phyloP scores from a whole-genome alignment of 2,797 vertebrate genomes.

The Hafferia zeledoni region DNA sequence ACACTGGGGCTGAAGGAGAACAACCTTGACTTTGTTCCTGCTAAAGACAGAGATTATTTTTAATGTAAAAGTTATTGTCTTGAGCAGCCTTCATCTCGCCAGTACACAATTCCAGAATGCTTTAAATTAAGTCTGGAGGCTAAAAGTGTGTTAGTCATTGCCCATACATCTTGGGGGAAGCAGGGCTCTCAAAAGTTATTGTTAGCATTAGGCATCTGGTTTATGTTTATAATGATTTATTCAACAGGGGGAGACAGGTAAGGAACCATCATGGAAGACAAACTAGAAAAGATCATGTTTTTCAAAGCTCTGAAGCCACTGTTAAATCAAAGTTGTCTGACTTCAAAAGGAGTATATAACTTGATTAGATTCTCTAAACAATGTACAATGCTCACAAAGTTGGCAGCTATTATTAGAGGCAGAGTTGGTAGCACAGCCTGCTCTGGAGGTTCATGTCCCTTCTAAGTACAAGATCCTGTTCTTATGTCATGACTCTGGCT shows the following conservation, averaged over 20 bases:
- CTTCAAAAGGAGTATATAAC: conserved; percentile 52
- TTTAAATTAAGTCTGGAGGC: conserved; percentile 63
- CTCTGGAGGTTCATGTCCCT: conserved; percentile 11
- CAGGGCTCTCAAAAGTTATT: conserved; percentile 46
- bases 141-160: conserved; percentile 63
- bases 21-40: conserved; percentile 42
- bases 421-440: conserved; percentile 31
- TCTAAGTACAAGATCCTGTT: background rate
- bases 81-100: conserved; percentile 52
- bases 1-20: background rate
- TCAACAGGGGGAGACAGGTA: conserved; percentile 64
- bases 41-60: conserved; percentile 45
- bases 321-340: conserved; percentile 53
- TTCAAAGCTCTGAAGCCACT: conserved; percentile 63
- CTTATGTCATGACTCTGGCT: background rate
- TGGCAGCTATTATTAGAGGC: conserved; percentile 22
- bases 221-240: conserved; percentile 69
- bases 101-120: conserved; percentile 46
- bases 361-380: conserved; percentile 38
- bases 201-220: conserved; percentile 67
- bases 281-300: conserved; percentile 52
- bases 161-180: conserved; percentile 28
- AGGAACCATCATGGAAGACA: conserved; percentile 52
- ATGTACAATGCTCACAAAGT: background rate
- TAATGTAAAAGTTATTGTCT: conserved; percentile 46